Evolutionary conservation across 1,140 invertebrate genomes (phyloP), one percentile per base, ranked within the genome.

Genomic region (Conus betulinus): DNA sequence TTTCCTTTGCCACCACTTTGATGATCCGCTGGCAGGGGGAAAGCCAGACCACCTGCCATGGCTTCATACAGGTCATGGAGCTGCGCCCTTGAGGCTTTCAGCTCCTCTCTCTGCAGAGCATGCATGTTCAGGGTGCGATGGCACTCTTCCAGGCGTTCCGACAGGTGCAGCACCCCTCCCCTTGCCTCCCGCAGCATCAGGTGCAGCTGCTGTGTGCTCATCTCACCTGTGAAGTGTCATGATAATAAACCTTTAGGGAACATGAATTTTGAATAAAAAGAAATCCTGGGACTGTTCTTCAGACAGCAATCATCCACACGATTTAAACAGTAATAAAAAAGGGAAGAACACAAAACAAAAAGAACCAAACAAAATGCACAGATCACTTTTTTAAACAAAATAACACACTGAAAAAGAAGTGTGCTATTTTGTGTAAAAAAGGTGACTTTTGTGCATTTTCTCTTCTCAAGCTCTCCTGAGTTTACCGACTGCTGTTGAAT

Each of bases 21-120:
- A 7, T 74, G 67, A 13, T 13, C 27, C 7, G 76, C 23, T 78
- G 76, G 27, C 25, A 0, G 76, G 8, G 76, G n/a, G 13, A 63
- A 13, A 51, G 63, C 63, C 23, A 85, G n/a, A 25, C 71, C 3
- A 23, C 85, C 74, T 20, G 74, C 20, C n/a, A 87, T 57, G 20
- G 51, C 85, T 27, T 87, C 85, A 23, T 87, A 87, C 74, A 87
- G 71, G 74, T 87, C 85, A 25, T 87, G 67, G 39, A 87, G 8
- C 71, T 25, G 71, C 2, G 71, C n/a, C 5, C 85, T 71, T 25
- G 74, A 23, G 5, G 20, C 82, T 6, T 17, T 53, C 83, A 25
- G 55, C 5, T 52, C 25, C 3, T 79, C 71, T 25, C 17, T 15
- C 71, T 87, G 39, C 13, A 57, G 85, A 15, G 85, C 27, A 20